Base-by-base conservation (phyloP, 2,797 vertebrate genomes). In the Syncerus caffer region DNA sequence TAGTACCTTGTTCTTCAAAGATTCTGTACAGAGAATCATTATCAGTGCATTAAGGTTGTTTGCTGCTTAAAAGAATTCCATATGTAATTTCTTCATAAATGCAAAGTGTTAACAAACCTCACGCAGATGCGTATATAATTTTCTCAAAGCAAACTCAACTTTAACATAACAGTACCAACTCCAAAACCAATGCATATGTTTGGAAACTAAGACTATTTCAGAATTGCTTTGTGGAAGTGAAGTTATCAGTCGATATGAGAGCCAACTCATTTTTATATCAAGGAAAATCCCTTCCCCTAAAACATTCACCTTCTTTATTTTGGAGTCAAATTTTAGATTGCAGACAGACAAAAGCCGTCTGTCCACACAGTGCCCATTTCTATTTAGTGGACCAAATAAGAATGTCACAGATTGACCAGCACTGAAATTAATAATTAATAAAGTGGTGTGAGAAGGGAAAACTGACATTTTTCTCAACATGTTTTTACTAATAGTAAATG, bases 351-450 rank as follows among this genome's bases (percentile, higher is more conserved):
- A 91, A 42, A 93, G 76, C 45, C 8, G 34, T 83, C 86, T 85
- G n/a, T 91, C 10, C 4, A 92, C 29, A 76, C 6, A 64, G n/a
- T 51, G 17, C 7, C 3, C 31, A 95, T 85, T 58, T 57, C 51
- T 29, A 71, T 76, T 83, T 93, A 96, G n/a, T 79, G 34, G 51
- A 47, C 19, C 83, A 94, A 50, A 71, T 31, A 91, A 92, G 76
- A 87, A 71, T 27, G 62, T 82, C 85, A 89, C 42, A 93, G 17
- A 55, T 50, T 29, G 27, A 31, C 27, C 47, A 80, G 47, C 34
- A 96, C 91, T 86, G 38, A 96, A 95, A 97, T 90, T 74, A 95
- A 31, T 25, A 93, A 83, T 92, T 97, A 94, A 80, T 86, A 92
- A 95, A 96, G 57, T 64, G 31, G 25, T 93, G 4, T 45, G 58